These are phyloP conservation scores for Coptotermes formosanus DNA, from an alignment of 1,140 invertebrate species.

Conservation along the genomic window DNA sequence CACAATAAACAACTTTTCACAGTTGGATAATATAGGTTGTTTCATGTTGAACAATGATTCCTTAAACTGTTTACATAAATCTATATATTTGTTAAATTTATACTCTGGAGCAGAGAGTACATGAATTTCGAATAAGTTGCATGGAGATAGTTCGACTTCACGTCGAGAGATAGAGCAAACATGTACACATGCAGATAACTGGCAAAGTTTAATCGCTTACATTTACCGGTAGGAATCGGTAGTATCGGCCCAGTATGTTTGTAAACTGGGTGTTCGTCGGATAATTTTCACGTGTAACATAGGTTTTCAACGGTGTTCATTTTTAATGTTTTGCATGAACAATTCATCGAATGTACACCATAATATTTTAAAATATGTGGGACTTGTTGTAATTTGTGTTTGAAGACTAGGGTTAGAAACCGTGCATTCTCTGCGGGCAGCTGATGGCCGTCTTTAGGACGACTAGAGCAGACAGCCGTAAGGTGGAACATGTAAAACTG, in stretches of 20 bases:
- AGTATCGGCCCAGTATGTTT: slow-evolving; percentile 34
- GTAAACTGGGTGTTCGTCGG: slow-evolving; percentile 35
- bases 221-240: slow-evolving; percentile 1
- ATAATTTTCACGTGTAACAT: slow-evolving; percentile 35
- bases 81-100: no score
- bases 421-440: slow-evolving; percentile 33
- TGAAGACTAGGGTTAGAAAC: slow-evolving; percentile 34
- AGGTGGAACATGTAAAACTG: slow-evolving; percentile 32
- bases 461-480: slow-evolving; percentile 33
- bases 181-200: not conserved
- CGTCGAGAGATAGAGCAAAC: not conserved
- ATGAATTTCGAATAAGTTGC: no score
- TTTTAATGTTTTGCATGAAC: slow-evolving; percentile 21
- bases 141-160: not conserved
- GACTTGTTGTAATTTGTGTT: slow-evolving; percentile 15
- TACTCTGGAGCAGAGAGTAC: no score
- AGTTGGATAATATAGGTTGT: slow-evolving; percentile 59
- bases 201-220: slow-evolving; percentile 5
- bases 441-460: slow-evolving; percentile 35
- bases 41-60: slow-evolving; percentile 49
- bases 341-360: slow-evolving; percentile 19
- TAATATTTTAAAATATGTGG: not conserved
- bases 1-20: slow-evolving; percentile 65
- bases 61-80: no score
- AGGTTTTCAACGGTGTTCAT: slow-evolving; percentile 25